phyloP scores from a whole-genome alignment of 2,113 vertebrate genomes.

The Istiophorus platypterus region DNA sequence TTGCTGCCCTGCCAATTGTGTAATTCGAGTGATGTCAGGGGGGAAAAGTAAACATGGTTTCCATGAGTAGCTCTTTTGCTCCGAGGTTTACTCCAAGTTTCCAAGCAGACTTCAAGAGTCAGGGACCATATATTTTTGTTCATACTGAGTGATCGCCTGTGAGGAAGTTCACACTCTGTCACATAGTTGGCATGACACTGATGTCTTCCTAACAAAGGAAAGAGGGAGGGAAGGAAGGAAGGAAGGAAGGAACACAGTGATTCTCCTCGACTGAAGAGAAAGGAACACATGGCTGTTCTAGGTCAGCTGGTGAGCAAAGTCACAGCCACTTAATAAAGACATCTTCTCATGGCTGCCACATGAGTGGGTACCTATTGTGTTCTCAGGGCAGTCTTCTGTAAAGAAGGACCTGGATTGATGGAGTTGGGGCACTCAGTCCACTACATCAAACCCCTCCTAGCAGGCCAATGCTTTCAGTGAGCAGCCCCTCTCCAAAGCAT shows the following conservation, averaged over 20 bases:
- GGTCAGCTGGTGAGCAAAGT: conserved; percentile 12
- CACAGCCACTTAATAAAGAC: conserved; percentile 33
- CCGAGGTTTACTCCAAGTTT: conserved; percentile 63
- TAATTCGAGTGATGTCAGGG: conserved; percentile 60
- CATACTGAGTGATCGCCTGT: conserved; percentile 23
- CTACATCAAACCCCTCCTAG: conserved; percentile 44
- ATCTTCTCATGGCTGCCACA: conserved; percentile 13
- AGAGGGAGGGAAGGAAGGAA: neutral
- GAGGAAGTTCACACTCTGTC: conserved; percentile 30
- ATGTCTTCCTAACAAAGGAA: conserved; percentile 1
- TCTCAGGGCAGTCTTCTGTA: conserved; percentile 18
- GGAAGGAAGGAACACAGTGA: neutral
- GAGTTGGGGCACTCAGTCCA: conserved; percentile 19
- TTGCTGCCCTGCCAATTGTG: neutral
- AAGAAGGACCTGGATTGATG: conserved; percentile 51
- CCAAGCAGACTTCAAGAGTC: conserved; percentile 36
- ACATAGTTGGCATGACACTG: conserved; percentile 11
- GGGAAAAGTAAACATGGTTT: conserved; percentile 66
- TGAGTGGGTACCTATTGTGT: conserved; percentile 35
- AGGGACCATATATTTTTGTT: conserved; percentile 28
- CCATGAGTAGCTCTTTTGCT: conserved; percentile 67
- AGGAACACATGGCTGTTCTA: neutral
- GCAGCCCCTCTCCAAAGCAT: neutral
- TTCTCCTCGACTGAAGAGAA: conserved; percentile 4
- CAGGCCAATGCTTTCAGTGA: conserved; percentile 27